These are phyloP conservation scores for Ptychochromis oligacanthus DNA, from an alignment of 2,113 vertebrate genomes.

Conservation along the genomic window DNA sequence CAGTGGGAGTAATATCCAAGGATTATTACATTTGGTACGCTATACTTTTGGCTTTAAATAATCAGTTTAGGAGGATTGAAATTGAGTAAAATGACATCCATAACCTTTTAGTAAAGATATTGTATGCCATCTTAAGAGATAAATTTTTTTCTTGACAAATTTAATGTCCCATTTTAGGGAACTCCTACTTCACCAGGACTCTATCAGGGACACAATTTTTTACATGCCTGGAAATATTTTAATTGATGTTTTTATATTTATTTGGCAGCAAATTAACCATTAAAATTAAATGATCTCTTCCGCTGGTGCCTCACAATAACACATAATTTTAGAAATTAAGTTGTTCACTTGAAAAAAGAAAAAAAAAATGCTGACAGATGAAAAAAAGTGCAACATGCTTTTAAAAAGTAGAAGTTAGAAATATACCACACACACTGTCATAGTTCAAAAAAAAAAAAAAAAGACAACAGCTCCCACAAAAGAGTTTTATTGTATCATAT, in stretches of 20 bases:
- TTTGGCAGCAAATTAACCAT: conserved; percentile 71
- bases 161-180: not conserved
- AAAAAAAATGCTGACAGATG: not conserved
- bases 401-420: not conserved
- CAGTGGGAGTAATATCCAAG: not conserved
- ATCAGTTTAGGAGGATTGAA: not conserved
- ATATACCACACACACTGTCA: not conserved
- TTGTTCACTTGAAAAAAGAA: conserved; percentile 53
- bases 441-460: not conserved
- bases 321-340: conserved; percentile 64
- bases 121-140: not conserved
- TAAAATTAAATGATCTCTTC: conserved; percentile 74
- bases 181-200: conserved; percentile 7
- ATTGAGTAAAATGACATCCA: not conserved
- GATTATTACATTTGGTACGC: not conserved
- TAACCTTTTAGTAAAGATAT: not conserved
- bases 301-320: conserved; percentile 60
- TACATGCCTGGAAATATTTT: conserved; percentile 51
- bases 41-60: not conserved
- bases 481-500: not conserved
- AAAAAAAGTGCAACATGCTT: not conserved
- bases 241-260: conserved; percentile 72
- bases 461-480: not conserved
- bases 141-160: not conserved
- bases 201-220: conserved; percentile 18